These are phyloP conservation scores for Zelleria hepariella DNA, from an alignment of 2,888 invertebrate species.

Conservation along the genomic window DNA sequence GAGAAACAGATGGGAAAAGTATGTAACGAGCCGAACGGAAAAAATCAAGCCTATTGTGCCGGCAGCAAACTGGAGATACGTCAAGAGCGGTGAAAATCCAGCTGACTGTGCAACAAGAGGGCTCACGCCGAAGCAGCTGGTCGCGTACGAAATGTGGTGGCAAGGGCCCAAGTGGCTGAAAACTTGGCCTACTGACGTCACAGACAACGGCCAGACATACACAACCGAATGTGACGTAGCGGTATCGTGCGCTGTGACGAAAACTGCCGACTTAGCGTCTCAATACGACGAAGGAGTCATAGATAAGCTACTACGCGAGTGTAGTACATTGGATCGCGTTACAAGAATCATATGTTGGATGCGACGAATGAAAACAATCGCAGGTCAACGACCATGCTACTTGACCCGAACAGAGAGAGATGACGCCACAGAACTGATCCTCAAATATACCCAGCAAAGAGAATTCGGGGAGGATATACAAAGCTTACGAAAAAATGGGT, in stretches of 20 bases:
- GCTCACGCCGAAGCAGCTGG: slow-evolving; percentile 10
- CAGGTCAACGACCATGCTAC: not conserved
- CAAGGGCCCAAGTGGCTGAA: slow-evolving; percentile 8
- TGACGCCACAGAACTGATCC: not conserved
- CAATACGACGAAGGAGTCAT: not conserved
- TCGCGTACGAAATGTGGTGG: slow-evolving; percentile 14
- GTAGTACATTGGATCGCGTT: not conserved
- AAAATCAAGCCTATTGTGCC: slow-evolving; percentile 7
- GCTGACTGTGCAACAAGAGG: slow-evolving; percentile 24
- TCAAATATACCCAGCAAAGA: not conserved
- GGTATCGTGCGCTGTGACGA: no score
- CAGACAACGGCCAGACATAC: not conserved
- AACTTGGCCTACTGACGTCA: not conserved
- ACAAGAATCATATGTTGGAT: not conserved
- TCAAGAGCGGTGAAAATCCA: slow-evolving; percentile 17
- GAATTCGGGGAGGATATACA: not conserved
- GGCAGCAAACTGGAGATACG: slow-evolving; percentile 10
- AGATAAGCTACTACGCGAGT: not conserved
- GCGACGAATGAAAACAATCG: not conserved
- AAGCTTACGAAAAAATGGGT: not conserved
- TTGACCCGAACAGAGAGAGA: not conserved
- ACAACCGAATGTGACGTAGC: not conserved
- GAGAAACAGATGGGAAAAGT: no score
- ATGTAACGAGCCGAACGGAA: no score
- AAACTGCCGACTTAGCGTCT: no score